Base-by-base conservation (phyloP, 2,888 invertebrate species). In the Oeneis ivallda region DNA sequence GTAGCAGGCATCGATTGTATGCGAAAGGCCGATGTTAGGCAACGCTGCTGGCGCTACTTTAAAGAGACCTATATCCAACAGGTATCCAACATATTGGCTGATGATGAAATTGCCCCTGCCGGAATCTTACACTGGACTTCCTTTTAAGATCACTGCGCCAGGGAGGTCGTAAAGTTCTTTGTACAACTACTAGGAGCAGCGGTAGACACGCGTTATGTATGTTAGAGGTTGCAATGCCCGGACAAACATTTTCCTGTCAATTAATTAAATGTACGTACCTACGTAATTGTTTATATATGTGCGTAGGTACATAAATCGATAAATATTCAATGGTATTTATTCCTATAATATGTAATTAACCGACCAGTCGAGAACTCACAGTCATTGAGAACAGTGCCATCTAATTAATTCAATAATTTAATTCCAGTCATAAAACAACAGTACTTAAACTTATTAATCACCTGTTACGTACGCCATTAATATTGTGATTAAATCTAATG, bases 401-500 rank as follows among this genome's bases (percentile, higher is more conserved):
- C 11, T 6, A 41, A 17, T 41, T 41, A 39, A 41, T 39, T 19
- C 39, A 17, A 13, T 39, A 56, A n/a, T 41, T 56, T 34, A 34
- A 15, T 34, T 26, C 7, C 39, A 39, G 11, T 39, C 34, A 54
- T 54, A 54, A 54, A 39, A 17, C 54, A 50, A 26, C 11, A 9
- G 15, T 39, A 17, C 9, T 37, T 6, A 37, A 37, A 37, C 37
- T 7, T 37, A 37, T 17, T 11, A 54, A 34, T 53, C n/a, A 15
- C 53, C 10, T 34, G 34, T 53, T 53, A 15, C 15, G n/a, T 53
- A 53, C 53, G 53, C 34, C 11, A 34, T 49, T 64, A 43, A 54
- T 34, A 37, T n/a, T 53, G 53, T 10, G 53, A 56, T 56, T 13
- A 56, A 56, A 19, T 56, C 56, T 41, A 56, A 56, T 56, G 39